phyloP scores from a whole-genome alignment of 2,797 vertebrate genomes.

The Cyclura pinguis region DNA sequence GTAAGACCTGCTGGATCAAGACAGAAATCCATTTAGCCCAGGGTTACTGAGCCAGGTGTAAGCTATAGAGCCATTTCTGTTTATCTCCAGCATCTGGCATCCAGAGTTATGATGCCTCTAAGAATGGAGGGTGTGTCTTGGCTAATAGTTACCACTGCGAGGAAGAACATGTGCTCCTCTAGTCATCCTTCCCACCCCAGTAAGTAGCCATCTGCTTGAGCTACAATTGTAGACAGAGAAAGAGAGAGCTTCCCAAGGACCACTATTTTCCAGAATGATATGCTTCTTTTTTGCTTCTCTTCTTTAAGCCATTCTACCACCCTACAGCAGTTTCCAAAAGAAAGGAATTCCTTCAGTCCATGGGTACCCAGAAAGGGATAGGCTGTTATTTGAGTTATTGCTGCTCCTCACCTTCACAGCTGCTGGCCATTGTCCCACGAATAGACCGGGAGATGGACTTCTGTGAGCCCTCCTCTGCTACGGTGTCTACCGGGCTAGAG shows the following conservation, averaged over 20 bases:
- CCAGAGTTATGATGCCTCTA: not conserved
- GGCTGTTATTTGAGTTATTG: not conserved
- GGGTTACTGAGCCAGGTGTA: not conserved
- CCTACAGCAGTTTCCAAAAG: not conserved
- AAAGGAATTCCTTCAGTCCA: not conserved
- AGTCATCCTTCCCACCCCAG: not conserved
- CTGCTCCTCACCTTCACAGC: constrained; percentile 88
- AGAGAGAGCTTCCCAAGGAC: not conserved
- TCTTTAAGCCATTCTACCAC: not conserved
- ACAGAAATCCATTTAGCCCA: not conserved
- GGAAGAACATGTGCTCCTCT: not conserved
- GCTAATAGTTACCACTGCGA: not conserved
- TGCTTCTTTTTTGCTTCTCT: not conserved
- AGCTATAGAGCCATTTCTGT: not conserved
- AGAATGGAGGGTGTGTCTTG: not conserved
- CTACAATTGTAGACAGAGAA: not conserved
- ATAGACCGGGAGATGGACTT: constrained; percentile 89
- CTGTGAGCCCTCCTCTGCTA: constrained; percentile 90
- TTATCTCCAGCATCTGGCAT: not conserved
- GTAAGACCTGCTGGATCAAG: not conserved
- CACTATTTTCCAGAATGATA: not conserved
- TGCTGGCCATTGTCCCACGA: constrained; percentile 91
- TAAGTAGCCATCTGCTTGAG: not conserved
- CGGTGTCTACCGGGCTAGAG: constrained; percentile 86
- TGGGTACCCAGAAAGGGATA: not conserved